Evolutionary conservation across 2,113 vertebrate genomes (phyloP).

Genomic region (Tachuris rubrigastra): DNA sequence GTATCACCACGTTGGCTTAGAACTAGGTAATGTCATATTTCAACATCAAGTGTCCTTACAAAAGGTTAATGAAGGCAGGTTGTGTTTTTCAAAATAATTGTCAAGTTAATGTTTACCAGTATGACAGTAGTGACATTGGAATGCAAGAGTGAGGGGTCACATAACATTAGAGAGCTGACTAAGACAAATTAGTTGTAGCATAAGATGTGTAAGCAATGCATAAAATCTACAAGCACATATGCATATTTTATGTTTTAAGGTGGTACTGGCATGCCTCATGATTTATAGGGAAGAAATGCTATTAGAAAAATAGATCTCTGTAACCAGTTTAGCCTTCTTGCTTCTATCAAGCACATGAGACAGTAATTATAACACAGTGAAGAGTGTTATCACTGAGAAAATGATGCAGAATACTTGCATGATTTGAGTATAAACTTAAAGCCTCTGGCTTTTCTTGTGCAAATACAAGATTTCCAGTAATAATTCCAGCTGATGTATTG

Average conservation of each 20-base stretch:
- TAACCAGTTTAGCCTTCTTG: not conserved
- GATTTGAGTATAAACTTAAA: not conserved
- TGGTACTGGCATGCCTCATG: not conserved
- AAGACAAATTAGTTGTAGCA: not conserved
- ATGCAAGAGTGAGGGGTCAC: not conserved
- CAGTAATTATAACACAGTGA: not conserved
- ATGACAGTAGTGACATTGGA: not conserved
- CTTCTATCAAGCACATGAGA: not conserved
- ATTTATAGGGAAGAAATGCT: not conserved
- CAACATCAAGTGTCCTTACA: not conserved
- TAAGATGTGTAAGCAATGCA: not conserved
- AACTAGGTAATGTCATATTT: not conserved
- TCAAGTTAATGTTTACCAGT: not conserved
- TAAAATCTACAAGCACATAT: not conserved
- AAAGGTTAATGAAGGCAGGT: conserved; percentile 32
- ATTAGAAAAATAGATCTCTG: not conserved
- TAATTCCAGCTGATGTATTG: not conserved
- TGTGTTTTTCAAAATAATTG: not conserved
- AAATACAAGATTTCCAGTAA: not conserved
- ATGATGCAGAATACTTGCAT: not conserved
- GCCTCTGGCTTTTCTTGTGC: not conserved
- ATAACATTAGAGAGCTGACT: not conserved
- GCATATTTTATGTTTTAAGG: not conserved
- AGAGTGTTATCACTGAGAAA: not conserved
- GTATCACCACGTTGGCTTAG: not conserved